Conservation (phyloP, 2,113 vertebrate species). For the Hemicordylus capensis region DNA sequence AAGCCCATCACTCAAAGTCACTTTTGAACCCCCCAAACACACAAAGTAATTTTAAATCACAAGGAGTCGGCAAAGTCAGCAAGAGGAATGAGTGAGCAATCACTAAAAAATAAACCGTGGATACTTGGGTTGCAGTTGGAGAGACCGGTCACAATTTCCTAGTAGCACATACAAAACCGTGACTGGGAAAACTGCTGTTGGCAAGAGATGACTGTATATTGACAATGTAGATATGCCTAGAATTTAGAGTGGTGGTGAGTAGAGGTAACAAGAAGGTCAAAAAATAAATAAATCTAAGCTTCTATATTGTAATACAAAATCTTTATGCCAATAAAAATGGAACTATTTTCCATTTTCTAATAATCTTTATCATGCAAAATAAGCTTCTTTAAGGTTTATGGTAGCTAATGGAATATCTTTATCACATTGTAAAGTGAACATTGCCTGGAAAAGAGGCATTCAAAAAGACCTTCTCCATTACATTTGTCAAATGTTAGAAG, state of each 20-base stretch:
- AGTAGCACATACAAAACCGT: no score
- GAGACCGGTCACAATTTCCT: no score
- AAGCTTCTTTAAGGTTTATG: background rate
- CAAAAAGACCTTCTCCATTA: background rate
- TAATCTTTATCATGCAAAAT: background rate
- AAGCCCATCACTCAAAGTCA: no score
- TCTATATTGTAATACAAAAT: background rate
- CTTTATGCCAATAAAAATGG: background rate
- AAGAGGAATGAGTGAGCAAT: no score
- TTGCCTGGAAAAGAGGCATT: background rate
- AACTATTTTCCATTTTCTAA: background rate
- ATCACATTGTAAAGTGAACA: background rate
- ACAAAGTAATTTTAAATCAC: no score
- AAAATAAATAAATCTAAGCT: background rate
- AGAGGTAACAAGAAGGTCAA: background rate
- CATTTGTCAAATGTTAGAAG: background rate
- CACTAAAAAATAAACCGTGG: no score
- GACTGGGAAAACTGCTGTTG: no score
- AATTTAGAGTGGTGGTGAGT: no score
- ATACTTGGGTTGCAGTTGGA: no score
- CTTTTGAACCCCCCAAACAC: no score
- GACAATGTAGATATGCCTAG: background rate
- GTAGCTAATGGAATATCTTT: conserved; percentile 1
- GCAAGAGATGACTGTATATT: no score
- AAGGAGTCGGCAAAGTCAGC: no score